phyloP scores from a whole-genome alignment of 2,797 vertebrate species.

The Rhynchonycteris naso region DNA sequence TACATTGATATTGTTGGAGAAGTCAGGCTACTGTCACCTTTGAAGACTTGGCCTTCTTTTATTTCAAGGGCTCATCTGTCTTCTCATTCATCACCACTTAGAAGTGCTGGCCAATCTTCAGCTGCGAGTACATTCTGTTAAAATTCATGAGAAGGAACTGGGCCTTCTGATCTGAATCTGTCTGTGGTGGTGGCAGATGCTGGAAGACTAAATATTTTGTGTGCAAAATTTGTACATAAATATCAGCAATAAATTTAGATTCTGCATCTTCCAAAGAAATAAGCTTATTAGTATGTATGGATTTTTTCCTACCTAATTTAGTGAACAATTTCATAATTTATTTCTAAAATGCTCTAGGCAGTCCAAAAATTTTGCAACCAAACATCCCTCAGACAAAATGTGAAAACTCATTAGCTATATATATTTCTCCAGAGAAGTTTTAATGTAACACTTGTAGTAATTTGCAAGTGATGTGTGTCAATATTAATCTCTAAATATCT shows the following conservation, averaged over 20 bases:
- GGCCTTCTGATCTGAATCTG: slow-evolving; percentile 67
- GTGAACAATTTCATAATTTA: slow-evolving; percentile 18
- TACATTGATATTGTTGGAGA: slow-evolving; percentile 59
- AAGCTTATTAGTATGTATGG: slow-evolving; percentile 1
- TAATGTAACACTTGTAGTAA: neutral
- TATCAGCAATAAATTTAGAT: slow-evolving; percentile 67
- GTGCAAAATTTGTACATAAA: slow-evolving; percentile 71
- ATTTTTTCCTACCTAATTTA: neutral
- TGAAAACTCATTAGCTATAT: neutral
- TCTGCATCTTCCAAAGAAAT: slow-evolving; percentile 37
- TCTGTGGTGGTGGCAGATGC: slow-evolving; percentile 68
- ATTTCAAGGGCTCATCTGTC: slow-evolving; percentile 30
- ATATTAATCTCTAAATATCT: neutral
- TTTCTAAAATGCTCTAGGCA: slow-evolving; percentile 21
- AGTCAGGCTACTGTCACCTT: slow-evolving; percentile 1
- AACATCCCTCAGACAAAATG: neutral
- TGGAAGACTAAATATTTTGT: slow-evolving; percentile 76
- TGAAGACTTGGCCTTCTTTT: slow-evolving; percentile 51
- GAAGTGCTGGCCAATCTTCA: slow-evolving; percentile 55
- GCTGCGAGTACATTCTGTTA: slow-evolving; percentile 55
- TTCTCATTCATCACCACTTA: slow-evolving; percentile 53
- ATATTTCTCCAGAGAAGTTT: neutral
- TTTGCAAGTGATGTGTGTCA: neutral
- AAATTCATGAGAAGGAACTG: slow-evolving; percentile 71
- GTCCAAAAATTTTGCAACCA: neutral